Evolutionary conservation across 1,140 invertebrate genomes (phyloP).

Genomic region (roundworm (Caenorhabditis elegans)): WBcel235 BX284605.5:12329001-12329500

Average conservation of each 20-base stretch:
- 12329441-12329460: background rate
- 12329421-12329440: conserved; percentile 30
- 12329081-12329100: too few species aligned
- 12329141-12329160: background rate
- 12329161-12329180: background rate
- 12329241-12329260: background rate
- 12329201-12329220: background rate
- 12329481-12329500: background rate
- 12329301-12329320: conserved; percentile 20
- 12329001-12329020: too few species aligned
- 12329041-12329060: background rate
- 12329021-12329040: too few species aligned
- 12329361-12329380: conserved; percentile 27
- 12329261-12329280: background rate
- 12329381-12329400: conserved; percentile 23
- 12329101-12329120: background rate
- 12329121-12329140: conserved; percentile 28
- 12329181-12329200: conserved; percentile 9
- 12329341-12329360: conserved; percentile 25
- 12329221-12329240: conserved; percentile 24
- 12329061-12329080: background rate
- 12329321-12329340: background rate
- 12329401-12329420: conserved; percentile 24
- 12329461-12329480: background rate
- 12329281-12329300: background rate